Evolutionary conservation across 2,113 vertebrate species (phyloP), one percentile per base, ranked within the genome.

Genomic region (Sula dactylatra): DNA sequence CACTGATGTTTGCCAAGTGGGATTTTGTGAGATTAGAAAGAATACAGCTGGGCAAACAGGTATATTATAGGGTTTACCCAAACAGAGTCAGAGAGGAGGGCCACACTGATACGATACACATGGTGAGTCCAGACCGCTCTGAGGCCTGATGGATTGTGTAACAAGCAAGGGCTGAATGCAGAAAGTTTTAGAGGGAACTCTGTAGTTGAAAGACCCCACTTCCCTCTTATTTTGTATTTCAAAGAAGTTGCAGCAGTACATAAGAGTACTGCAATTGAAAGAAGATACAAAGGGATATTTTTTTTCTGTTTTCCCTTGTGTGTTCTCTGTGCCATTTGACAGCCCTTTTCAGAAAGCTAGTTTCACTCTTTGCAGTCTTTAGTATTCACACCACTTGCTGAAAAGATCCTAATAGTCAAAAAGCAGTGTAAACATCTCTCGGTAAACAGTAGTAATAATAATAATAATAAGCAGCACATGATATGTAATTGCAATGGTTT

Each of bases 21-120:
- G 94, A 95, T 94, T 96, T 97, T 96, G 94, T 92, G 95, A 94
- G 96, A 94, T 94, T 95, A 95, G 96, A 96, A 95, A 82, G 69
- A 96, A 79, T 94, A 92, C 93, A 97, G 83, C 93, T 97, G 96
- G 83, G 86, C 83, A 96, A 97, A 94, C 0, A 77, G 59, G 83
- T 92, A 71, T 92, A 72, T 94, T 95, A 89, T 72, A 52, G 91
- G 65, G 69, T 4, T 94, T 94, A 94, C 65, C 59, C 83, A 86
- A 92, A 88, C 64, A 91, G 82, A 76, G 58, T 11, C 65, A 47
- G 76, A 88, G 61, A 71, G 86, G 47, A 90, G 52, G 49, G 69
- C 69, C 77, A 24, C 40, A 38, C 32, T 89, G 91, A 94, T 38
- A 34, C 1, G 25, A 52, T 52, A 38, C 86, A 52, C 36, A 26